These are phyloP conservation scores for Leucosticte australis DNA, from an alignment of 2,113 vertebrate species.

Conservation along the genomic window DNA sequence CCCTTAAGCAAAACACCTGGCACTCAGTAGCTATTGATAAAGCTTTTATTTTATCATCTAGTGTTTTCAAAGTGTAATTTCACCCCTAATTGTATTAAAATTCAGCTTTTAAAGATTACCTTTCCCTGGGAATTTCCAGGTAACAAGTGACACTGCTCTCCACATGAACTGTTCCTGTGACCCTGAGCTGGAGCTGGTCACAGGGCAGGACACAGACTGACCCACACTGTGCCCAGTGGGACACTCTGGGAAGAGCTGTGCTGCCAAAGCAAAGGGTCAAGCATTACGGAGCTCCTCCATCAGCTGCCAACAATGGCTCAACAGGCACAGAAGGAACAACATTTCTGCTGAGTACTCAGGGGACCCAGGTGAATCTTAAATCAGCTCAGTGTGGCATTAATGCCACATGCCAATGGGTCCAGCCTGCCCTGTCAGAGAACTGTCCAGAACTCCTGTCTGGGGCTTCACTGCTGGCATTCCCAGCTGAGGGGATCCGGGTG, in stretches of 20 bases:
- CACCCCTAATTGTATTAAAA: not conserved
- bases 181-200: not conserved
- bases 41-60: not conserved
- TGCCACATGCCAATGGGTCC: not conserved
- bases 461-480: not conserved
- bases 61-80: not conserved
- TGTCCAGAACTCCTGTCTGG: not conserved
- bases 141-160: not conserved
- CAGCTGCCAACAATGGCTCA: not conserved
- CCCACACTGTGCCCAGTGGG: accelerated
- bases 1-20: not conserved
- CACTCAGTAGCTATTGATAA: not conserved
- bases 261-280: not conserved
- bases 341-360: accelerated
- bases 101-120: not conserved
- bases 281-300: accelerated
- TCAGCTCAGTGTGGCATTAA: not conserved
- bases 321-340: not conserved
- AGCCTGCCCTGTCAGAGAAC: not conserved
- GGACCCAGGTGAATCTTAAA: not conserved
- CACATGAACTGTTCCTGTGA: accelerated
- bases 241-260: not conserved
- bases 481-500: not conserved
- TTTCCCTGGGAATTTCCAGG: not conserved
- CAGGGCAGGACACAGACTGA: not conserved